Evolutionary conservation across 2,888 invertebrate genomes (phyloP).

Genomic region (Callyntrura guangdongensis): DNA sequence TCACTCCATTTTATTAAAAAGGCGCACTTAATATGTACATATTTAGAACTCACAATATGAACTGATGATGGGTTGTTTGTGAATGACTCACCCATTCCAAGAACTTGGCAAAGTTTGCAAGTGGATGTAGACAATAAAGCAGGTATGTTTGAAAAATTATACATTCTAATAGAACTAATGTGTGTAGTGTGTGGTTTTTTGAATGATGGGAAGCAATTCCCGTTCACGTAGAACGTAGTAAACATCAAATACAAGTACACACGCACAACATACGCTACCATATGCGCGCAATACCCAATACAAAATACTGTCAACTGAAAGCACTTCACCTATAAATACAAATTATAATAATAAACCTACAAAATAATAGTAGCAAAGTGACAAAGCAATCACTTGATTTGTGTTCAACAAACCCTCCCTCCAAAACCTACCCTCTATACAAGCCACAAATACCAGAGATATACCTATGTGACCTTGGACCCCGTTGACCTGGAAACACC

Average conservation of each 20-base stretch:
- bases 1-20: not conserved
- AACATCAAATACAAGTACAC: not conserved
- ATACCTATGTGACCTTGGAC: too few relatives aligned
- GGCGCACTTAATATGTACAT: not conserved
- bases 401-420: too few relatives aligned
- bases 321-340: not conserved
- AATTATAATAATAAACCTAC: not conserved
- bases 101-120: not conserved
- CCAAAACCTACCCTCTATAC: too few relatives aligned
- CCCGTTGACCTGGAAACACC: too few relatives aligned
- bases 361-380: too few relatives aligned
- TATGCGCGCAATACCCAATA: too few relatives aligned
- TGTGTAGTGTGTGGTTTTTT: constrained; percentile 6
- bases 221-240: not conserved
- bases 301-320: too few relatives aligned
- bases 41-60: not conserved
- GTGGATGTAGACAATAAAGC: not conserved
- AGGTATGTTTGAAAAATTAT: not conserved
- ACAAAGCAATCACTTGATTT: too few relatives aligned
- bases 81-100: constrained; percentile 18
- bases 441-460: too few relatives aligned
- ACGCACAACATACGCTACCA: too few relatives aligned
- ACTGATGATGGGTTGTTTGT: not conserved
- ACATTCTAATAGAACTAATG: not conserved
- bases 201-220: not conserved